phyloP scores from a whole-genome alignment of 1,140 invertebrate genomes.

The Lasioglossum baleicum region DNA sequence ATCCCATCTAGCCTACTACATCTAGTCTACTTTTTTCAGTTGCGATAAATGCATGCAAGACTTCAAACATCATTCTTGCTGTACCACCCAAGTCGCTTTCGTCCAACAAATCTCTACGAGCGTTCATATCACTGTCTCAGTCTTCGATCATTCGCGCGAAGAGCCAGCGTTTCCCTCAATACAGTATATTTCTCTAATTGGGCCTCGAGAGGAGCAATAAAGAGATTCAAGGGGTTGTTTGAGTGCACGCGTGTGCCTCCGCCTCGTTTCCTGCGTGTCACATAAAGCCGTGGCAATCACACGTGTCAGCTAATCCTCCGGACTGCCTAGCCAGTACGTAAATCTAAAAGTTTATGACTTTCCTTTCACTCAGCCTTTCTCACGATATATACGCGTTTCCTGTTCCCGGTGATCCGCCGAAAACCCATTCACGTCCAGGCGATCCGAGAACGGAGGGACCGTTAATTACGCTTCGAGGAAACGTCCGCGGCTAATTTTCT shows the following conservation, averaged over 20 bases:
- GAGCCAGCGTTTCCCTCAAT: not conserved
- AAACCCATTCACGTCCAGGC: constrained; percentile 11
- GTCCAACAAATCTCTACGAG: too few species aligned
- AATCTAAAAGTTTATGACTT: not conserved
- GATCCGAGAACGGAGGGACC: not conserved
- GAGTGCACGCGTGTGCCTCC: not conserved
- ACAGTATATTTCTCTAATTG: not conserved
- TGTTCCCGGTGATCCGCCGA: not conserved
- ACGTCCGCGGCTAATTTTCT: not conserved
- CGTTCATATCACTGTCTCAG: too few species aligned
- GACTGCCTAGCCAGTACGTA: not conserved
- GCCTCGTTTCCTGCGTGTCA: not conserved
- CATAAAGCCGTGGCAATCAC: not conserved
- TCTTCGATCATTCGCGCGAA: too few species aligned
- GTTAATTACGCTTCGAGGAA: constrained; percentile 18
- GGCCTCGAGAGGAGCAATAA: not conserved
- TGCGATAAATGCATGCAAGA: too few species aligned
- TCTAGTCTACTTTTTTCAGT: too few species aligned
- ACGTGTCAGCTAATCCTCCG: not conserved
- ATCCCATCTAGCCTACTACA: too few species aligned
- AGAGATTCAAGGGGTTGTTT: not conserved
- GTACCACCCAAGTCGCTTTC: too few species aligned
- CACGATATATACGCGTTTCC: not conserved
- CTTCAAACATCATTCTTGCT: too few species aligned
- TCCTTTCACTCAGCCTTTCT: not conserved